phyloP scores from a whole-genome alignment of 2,888 invertebrate species.

The Lymantria monacha region DNA sequence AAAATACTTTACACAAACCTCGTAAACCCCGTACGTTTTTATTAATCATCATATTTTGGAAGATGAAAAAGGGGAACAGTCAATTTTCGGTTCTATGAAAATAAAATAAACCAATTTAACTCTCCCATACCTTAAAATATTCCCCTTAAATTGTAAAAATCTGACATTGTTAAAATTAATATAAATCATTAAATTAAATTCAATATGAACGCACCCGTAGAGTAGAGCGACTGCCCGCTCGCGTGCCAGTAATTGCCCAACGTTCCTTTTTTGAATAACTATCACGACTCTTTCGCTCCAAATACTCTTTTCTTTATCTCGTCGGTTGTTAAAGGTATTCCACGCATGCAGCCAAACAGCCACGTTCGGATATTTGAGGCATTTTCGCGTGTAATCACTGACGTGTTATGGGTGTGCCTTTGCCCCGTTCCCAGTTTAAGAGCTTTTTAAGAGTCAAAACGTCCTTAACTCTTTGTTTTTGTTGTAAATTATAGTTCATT shows the following conservation, averaged over 20 bases:
- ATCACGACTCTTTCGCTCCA: conserved; percentile 82
- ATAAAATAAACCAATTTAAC: too few species aligned
- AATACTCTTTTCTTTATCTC: conserved; percentile 63
- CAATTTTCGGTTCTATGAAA: too few species aligned
- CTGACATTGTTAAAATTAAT: neutral
- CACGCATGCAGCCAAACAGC: conserved; percentile 69
- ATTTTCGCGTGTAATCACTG: conserved; percentile 50
- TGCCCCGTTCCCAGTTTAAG: conserved; percentile 29
- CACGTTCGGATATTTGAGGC: conserved; percentile 68
- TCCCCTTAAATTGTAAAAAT: too few species aligned
- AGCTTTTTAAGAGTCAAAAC: conserved; percentile 29
- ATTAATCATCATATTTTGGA: too few species aligned
- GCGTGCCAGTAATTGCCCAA: conserved; percentile 79
- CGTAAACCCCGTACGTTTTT: too few species aligned
- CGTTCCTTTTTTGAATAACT: conserved; percentile 80
- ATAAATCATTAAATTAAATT: neutral
- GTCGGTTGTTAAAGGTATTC: conserved; percentile 64
- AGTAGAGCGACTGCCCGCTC: conserved; percentile 77
- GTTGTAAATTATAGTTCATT: conserved; percentile 5
- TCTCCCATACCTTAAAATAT: too few species aligned
- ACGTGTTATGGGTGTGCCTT: conserved; percentile 34
- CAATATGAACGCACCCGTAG: conserved; percentile 54
- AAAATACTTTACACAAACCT: too few species aligned
- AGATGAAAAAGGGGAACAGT: too few species aligned
- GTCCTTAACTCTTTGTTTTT: conserved; percentile 17